Conservation (phyloP, 1,140 invertebrate genomes). For the Drosophila rufa region DNA sequence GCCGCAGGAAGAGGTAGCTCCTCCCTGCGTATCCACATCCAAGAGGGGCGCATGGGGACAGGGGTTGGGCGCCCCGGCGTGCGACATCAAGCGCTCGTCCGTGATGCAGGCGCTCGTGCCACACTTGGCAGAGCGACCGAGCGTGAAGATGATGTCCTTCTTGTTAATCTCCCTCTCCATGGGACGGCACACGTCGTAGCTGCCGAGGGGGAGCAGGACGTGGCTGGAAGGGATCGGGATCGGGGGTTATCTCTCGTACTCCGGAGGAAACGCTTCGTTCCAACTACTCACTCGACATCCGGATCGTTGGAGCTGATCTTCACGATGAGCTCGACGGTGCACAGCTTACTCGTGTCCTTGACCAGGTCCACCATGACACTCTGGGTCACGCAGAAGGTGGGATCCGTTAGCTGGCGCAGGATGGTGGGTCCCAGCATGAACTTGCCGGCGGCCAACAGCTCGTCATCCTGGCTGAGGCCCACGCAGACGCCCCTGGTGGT, state of each 20-base stretch:
- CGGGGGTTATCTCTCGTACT: background rate
- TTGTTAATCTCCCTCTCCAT: constrained; percentile 43
- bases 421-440: background rate
- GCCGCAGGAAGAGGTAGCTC: constrained; percentile 12
- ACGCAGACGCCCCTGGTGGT: constrained; percentile 49
- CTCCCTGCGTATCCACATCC: background rate
- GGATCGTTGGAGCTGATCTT: constrained; percentile 35
- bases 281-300: constrained; percentile 49
- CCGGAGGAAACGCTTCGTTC: no score
- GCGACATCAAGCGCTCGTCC: constrained; percentile 58
- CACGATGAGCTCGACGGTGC: constrained; percentile 25
- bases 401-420: constrained; percentile 41
- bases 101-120: constrained; percentile 44
- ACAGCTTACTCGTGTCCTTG: background rate
- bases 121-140: constrained; percentile 55
- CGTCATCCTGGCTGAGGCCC: constrained; percentile 5
- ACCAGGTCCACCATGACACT: constrained; percentile 16
- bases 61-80: constrained; percentile 34
- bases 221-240: constrained; percentile 9
- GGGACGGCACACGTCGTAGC: constrained; percentile 61
- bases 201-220: constrained; percentile 34
- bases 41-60: constrained; percentile 18
- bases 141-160: constrained; percentile 55
- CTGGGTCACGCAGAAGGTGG: constrained; percentile 42
- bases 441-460: constrained; percentile 23